Conservation (phyloP, 2,888 invertebrate species). For the Nebria brevicollis region DNA sequence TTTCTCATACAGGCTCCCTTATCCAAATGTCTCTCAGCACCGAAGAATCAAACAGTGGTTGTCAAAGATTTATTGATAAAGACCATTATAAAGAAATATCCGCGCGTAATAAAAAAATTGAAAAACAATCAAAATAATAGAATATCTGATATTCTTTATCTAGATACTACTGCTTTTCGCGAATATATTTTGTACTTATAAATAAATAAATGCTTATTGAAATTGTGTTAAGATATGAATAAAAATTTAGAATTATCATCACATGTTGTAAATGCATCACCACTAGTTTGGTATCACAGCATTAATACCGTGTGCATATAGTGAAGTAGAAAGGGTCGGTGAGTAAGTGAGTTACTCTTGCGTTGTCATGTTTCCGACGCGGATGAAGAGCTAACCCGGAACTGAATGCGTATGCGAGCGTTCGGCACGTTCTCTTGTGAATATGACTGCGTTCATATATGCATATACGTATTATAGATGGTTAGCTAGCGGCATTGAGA, state of each 20-base stretch:
- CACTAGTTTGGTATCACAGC: constrained; percentile 16
- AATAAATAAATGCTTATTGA: too few relatives aligned
- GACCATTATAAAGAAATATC: too few relatives aligned
- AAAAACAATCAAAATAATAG: too few relatives aligned
- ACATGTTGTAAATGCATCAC: not conserved
- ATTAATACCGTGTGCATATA: not conserved
- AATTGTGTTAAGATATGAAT: too few relatives aligned
- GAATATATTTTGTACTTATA: too few relatives aligned
- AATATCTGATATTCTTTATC: too few relatives aligned
- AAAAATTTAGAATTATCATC: not conserved
- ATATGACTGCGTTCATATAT: constrained; percentile 12
- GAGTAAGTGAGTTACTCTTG: constrained; percentile 35
- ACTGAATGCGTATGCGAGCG: constrained; percentile 19
- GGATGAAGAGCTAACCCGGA: constrained; percentile 42
- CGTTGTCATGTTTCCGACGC: constrained; percentile 47
- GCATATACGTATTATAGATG: not conserved
- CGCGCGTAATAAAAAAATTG: too few relatives aligned
- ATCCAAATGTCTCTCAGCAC: not conserved
- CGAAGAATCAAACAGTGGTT: constrained; percentile 20
- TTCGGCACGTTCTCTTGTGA: constrained; percentile 13
- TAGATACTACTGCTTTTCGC: too few relatives aligned
- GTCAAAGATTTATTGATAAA: constrained; percentile 10
- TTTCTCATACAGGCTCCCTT: constrained; percentile 8
- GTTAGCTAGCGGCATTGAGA: constrained; percentile 5
- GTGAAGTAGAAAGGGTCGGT: not conserved